Evolutionary conservation across 1,140 invertebrate genomes (phyloP).

Genomic region (Mercenaria mercenaria): DNA sequence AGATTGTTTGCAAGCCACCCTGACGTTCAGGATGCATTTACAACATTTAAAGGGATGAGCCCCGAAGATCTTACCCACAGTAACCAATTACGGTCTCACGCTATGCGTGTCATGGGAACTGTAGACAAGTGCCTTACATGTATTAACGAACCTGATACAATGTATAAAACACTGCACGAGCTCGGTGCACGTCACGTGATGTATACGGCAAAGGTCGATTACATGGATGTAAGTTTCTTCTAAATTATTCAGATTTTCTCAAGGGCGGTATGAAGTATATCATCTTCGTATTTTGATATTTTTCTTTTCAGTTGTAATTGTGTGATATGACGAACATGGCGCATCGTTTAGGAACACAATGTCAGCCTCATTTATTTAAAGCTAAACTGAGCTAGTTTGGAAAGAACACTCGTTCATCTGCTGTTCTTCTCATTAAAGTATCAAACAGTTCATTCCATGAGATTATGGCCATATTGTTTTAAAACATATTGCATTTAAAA

Average conservation of each 20-base stretch:
- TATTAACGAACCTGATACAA: slow-evolving; percentile 87
- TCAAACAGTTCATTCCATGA: too few relatives aligned
- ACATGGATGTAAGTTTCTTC: slow-evolving; percentile 89
- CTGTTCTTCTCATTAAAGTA: too few relatives aligned
- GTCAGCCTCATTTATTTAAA: too few relatives aligned
- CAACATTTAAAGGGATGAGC: slow-evolving; percentile 88
- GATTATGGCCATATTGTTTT: too few relatives aligned
- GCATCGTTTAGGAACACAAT: too few relatives aligned
- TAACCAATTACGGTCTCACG: slow-evolving; percentile 87
- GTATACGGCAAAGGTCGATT: slow-evolving; percentile 88
- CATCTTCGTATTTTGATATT: too few relatives aligned
- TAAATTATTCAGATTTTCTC: background rate
- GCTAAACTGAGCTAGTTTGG: too few relatives aligned
- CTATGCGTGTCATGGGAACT: slow-evolving; percentile 89
- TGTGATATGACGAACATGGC: too few relatives aligned
- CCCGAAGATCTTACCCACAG: slow-evolving; percentile 87
- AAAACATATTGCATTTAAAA: too few relatives aligned
- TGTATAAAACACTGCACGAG: slow-evolving; percentile 87
- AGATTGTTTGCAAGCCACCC: slow-evolving; percentile 89
- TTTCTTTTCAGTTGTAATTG: too few relatives aligned
- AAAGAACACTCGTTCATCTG: too few relatives aligned
- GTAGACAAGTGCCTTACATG: slow-evolving; percentile 88
- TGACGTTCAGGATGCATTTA: slow-evolving; percentile 88
- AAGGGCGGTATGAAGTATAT: too few relatives aligned
- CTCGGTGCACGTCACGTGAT: slow-evolving; percentile 88